Conservation (phyloP, 2,797 vertebrate species). For the Enteromius fasciolatus region DNA sequence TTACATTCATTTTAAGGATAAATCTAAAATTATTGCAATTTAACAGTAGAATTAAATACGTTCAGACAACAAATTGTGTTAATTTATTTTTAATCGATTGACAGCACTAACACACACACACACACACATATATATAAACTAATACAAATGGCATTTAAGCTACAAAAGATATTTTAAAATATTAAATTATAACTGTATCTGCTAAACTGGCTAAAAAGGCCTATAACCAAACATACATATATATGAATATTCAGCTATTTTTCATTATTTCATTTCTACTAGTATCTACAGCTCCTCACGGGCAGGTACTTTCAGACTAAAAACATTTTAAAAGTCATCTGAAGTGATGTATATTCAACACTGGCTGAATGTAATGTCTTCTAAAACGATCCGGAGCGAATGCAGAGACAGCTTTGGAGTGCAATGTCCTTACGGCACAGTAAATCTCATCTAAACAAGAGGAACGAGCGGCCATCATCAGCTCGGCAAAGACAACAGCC, state of each 20-base stretch:
- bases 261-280: not conserved
- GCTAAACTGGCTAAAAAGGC: not conserved
- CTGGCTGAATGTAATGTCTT: not conserved
- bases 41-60: no score
- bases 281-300: not conserved
- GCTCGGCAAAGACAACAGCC: constrained; percentile 13
- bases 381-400: not conserved
- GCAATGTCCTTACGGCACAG: not conserved
- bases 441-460: constrained; percentile 15
- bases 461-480: not conserved
- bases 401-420: not conserved
- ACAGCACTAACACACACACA: no score
- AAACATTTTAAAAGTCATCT: not conserved
- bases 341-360: not conserved
- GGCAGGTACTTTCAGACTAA: not conserved
- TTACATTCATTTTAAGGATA: no score
- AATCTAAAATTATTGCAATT: no score
- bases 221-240: not conserved
- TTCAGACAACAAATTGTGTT: no score
- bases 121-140: no score
- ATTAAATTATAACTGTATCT: not conserved
- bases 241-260: not conserved
- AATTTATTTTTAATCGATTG: no score
- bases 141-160: not conserved
- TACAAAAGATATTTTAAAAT: not conserved